Conservation (phyloP, 2,797 vertebrate genomes). For the Bradypodion ventrale region DNA sequence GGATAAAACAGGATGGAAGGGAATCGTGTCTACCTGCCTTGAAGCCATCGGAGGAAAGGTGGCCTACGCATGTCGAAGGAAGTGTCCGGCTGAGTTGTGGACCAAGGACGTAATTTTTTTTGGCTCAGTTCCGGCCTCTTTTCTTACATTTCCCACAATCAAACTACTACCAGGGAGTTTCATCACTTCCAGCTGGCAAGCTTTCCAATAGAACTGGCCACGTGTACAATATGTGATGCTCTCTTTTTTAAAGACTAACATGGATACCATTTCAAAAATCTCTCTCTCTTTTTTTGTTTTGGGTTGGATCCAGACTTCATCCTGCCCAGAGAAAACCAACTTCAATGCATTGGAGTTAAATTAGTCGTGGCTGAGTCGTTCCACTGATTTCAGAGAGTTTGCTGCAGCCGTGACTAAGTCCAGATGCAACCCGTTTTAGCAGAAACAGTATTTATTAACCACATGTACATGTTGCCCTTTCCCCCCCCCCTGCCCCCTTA, state of each 20-base stretch:
- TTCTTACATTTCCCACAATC: no score
- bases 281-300: no score
- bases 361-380: background rate
- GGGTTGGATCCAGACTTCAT: background rate
- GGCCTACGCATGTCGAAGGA: no score
- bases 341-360: background rate
- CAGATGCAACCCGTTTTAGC: background rate
- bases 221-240: no score
- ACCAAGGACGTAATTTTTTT: background rate
- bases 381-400: background rate
- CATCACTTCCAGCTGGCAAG: background rate
- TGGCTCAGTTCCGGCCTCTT: background rate
- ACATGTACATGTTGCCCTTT: background rate
- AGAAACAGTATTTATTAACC: background rate
- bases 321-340: background rate
- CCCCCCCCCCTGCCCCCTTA: background rate
- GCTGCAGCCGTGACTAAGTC: background rate
- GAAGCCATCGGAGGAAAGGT: no score
- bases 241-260: background rate
- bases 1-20: no score
- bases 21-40: no score
- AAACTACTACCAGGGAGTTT: background rate
- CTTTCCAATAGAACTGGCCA: background rate
- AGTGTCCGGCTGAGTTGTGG: background rate
- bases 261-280: no score